These are phyloP conservation scores for Pelecanoides urinatrix DNA, from an alignment of 2,113 vertebrate species.

Conservation along the genomic window DNA sequence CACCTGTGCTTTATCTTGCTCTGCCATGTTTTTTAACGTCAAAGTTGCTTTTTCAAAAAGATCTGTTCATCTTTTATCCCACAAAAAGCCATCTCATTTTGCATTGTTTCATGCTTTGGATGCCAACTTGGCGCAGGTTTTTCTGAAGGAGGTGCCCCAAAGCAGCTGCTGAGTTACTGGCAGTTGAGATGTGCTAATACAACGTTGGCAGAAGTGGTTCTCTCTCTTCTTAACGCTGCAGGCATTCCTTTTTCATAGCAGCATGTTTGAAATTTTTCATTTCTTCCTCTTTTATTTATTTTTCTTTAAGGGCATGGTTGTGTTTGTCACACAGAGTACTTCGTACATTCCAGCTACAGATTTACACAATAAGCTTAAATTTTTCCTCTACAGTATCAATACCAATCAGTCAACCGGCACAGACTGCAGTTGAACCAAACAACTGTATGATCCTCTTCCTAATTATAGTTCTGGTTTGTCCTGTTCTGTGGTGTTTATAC, in stretches of 20 bases:
- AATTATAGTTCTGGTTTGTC: background rate
- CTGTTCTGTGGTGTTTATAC: background rate
- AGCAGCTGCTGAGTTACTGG: background rate
- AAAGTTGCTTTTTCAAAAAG: background rate
- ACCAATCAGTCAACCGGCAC: background rate
- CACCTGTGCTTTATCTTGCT: background rate
- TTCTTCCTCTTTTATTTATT: background rate
- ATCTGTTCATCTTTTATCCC: background rate
- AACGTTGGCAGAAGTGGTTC: rapidly evolving
- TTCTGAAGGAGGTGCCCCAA: background rate
- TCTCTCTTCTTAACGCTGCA: background rate
- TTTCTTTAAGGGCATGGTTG: background rate
- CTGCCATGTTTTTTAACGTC: background rate
- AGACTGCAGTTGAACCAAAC: background rate
- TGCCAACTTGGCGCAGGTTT: background rate
- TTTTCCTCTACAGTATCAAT: background rate
- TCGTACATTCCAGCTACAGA: background rate
- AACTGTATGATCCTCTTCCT: background rate
- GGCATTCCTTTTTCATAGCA: background rate
- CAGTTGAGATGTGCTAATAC: rapidly evolving
- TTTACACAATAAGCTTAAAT: constrained; percentile 23
- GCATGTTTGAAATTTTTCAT: background rate
- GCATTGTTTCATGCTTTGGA: background rate
- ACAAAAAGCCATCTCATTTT: background rate
- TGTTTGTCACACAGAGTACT: background rate